These are phyloP conservation scores for Diachrysia chrysitis DNA, from an alignment of 2,888 invertebrate species.

Conservation along the genomic window DNA sequence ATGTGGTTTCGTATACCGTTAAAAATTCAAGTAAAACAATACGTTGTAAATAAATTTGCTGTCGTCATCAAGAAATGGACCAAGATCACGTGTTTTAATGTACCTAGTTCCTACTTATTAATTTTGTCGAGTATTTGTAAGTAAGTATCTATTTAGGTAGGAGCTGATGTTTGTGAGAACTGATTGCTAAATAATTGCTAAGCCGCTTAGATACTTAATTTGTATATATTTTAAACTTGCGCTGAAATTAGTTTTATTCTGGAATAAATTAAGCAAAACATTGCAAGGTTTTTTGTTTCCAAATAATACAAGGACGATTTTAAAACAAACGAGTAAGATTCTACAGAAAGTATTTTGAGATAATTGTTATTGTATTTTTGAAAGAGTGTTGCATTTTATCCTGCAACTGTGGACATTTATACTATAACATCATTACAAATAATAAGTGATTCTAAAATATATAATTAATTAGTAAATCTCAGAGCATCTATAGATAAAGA, in stretches of 20 bases:
- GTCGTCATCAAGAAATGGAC: slow-evolving; percentile 49
- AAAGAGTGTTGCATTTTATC: background rate
- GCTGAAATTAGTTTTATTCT: slow-evolving; percentile 13
- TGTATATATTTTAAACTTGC: slow-evolving; percentile 18
- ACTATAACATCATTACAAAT: background rate
- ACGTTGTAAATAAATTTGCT: slow-evolving; percentile 56
- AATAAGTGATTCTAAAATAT: background rate
- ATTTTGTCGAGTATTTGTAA: slow-evolving; percentile 21
- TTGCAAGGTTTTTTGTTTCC: background rate
- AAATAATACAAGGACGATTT: background rate
- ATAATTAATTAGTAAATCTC: background rate
- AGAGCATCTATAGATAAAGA: background rate
- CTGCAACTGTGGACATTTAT: background rate
- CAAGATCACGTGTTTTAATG: slow-evolving; percentile 31
- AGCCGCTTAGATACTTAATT: slow-evolving; percentile 10
- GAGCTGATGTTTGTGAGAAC: slow-evolving; percentile 35
- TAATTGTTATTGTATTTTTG: background rate
- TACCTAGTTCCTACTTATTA: background rate
- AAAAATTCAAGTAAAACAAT: slow-evolving; percentile 59
- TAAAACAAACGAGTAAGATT: background rate
- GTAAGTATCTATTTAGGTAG: slow-evolving; percentile 21
- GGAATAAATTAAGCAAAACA: slow-evolving; percentile 8
- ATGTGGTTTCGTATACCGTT: slow-evolving; percentile 42
- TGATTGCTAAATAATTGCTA: slow-evolving; percentile 47
- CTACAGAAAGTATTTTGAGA: background rate